Conservation (phyloP, 2,888 invertebrate genomes). For the Criorhina ranunculi region DNA sequence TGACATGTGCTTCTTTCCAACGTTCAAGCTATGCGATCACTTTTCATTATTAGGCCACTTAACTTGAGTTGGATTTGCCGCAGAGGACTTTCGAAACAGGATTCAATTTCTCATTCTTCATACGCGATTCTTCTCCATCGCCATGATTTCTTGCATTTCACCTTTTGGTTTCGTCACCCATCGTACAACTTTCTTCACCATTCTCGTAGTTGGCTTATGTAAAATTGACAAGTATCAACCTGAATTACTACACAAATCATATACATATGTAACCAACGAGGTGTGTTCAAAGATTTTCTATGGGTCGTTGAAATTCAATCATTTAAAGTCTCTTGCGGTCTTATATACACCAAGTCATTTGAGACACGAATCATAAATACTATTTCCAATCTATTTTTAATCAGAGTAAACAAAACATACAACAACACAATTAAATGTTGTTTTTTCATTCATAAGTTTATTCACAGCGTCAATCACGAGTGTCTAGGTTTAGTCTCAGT, state of each 20-base stretch:
- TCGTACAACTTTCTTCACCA: no score
- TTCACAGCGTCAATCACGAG: background rate
- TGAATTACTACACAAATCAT: conserved; percentile 31
- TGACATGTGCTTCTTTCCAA: no score
- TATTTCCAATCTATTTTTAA: conserved; percentile 66
- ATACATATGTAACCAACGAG: conserved; percentile 10
- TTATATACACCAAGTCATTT: conserved; percentile 52
- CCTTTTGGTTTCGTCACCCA: no score
- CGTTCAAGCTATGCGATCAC: no score
- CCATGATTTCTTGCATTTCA: no score
- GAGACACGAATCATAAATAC: conserved; percentile 51
- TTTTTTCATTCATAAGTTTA: conserved; percentile 67
- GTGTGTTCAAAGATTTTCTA: conserved; percentile 53
- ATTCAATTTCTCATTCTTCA: no score
- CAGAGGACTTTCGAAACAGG: no score
- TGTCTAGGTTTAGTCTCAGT: background rate
- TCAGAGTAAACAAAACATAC: background rate
- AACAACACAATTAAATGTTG: background rate
- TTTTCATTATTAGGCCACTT: no score
- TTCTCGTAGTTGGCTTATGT: background rate
- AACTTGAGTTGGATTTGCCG: no score
- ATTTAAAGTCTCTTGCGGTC: conserved; percentile 71
- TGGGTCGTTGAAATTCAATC: conserved; percentile 62
- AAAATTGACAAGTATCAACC: conserved; percentile 40
- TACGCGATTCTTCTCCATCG: no score